Percentiles rank a stretch among this genome's conserved stretches.
These are phyloP conservation scores for Boulengeromyrus knoepffleri DNA, from an alignment of 2,113 vertebrate species.

Conservation along the genomic window DNA sequence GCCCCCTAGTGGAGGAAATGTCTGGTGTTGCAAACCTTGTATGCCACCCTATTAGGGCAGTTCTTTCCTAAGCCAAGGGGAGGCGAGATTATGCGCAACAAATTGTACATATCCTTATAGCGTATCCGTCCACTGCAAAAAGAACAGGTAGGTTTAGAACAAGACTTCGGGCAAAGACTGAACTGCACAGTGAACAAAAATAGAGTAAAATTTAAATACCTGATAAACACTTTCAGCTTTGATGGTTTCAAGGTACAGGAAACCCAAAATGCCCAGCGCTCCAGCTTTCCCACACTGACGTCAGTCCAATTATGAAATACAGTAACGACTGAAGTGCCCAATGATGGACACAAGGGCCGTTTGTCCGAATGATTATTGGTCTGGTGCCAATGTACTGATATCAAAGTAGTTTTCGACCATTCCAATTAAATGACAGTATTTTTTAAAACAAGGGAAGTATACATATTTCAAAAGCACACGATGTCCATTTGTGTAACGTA, in stretches of 20 bases:
- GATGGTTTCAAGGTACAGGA: neutral
- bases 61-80: constrained; percentile 95
- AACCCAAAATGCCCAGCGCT: neutral
- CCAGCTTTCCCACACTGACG: neutral
- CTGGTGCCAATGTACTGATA: neutral
- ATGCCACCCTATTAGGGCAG: constrained; percentile 95
- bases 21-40: constrained; percentile 86
- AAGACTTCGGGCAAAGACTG: constrained; percentile 45
- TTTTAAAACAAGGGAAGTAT: neutral
- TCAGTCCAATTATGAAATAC: neutral
- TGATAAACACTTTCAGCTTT: constrained; percentile 21
- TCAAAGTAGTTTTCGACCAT: neutral
- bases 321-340: neutral
- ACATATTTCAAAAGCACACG: neutral
- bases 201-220: constrained; percentile 35
- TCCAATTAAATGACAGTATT: neutral
- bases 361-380: neutral
- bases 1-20: constrained; percentile 65
- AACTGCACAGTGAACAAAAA: constrained; percentile 41
- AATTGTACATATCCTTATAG: constrained; percentile 98
- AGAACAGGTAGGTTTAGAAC: constrained; percentile 70
- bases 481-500: neutral
- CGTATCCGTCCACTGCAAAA: constrained; percentile 89
- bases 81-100: constrained; percentile 90
- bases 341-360: neutral